Evolutionary conservation across 2,888 invertebrate genomes (phyloP).

Genomic region (Beris morrisii): DNA sequence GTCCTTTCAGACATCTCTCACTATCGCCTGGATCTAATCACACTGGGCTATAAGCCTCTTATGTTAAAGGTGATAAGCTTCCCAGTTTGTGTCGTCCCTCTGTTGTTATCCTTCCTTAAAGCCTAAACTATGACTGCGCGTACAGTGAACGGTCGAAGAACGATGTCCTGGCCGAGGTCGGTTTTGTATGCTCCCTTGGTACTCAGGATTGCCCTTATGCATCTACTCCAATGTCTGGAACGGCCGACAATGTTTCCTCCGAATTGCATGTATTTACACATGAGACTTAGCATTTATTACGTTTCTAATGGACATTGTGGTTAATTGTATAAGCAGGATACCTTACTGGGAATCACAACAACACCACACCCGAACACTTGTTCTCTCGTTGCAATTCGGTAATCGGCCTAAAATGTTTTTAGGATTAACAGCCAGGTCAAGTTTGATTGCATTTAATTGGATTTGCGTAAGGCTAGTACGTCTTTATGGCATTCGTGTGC

Average conservation of each 20-base stretch:
- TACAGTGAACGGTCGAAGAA: conserved; percentile 1
- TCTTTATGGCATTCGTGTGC: too few species aligned
- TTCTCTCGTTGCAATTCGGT: too few species aligned
- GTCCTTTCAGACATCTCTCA: too few species aligned
- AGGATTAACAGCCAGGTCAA: too few species aligned
- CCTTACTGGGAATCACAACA: too few species aligned
- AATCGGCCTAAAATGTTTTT: too few species aligned
- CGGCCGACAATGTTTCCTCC: conserved; percentile 8
- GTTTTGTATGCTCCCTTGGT: neutral
- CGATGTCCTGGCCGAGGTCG: conserved; percentile 18
- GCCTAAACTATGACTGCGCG: conserved; percentile 20
- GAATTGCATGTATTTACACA: conserved; percentile 35
- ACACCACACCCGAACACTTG: too few species aligned
- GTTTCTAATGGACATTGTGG: conserved; percentile 16
- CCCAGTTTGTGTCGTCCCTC: conserved; percentile 25
- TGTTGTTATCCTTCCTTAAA: conserved; percentile 23
- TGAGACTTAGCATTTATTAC: conserved; percentile 35
- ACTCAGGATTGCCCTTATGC: neutral
- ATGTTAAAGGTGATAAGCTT: conserved; percentile 37
- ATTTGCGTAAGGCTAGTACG: too few species aligned
- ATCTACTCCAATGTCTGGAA: conserved; percentile 15
- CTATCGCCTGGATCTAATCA: too few species aligned
- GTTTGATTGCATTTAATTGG: too few species aligned
- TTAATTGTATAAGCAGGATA: conserved; percentile 6
- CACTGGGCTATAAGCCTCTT: conserved; percentile 34